Evolutionary conservation across 1,140 invertebrate species (phyloP).

Genomic region (Aphaenogaster rudis): DNA sequence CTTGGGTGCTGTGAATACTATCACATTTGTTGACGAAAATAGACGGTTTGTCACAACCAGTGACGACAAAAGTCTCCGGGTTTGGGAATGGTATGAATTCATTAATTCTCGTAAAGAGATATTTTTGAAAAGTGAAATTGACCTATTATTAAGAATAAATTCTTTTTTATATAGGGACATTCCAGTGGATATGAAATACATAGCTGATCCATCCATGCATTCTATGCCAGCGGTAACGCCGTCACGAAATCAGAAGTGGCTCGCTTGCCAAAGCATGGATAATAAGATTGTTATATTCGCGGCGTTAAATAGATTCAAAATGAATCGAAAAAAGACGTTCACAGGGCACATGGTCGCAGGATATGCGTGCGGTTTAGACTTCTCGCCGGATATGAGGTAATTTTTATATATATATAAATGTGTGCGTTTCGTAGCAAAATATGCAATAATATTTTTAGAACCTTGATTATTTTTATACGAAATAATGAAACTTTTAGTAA

Average conservation of each 20-base stretch:
- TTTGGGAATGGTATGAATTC: too few relatives aligned
- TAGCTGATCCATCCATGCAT: slow-evolving; percentile 99
- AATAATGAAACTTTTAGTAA: neutral
- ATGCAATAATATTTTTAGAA: neutral
- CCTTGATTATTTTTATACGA: slow-evolving; percentile 2
- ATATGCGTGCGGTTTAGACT: slow-evolving; percentile 98
- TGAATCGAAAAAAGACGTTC: slow-evolving; percentile 99
- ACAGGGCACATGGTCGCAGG: slow-evolving; percentile 99
- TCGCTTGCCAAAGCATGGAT: slow-evolving; percentile 99
- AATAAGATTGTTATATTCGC: slow-evolving; percentile 99
- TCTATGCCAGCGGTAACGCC: slow-evolving; percentile 98
- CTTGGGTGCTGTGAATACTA: too few relatives aligned
- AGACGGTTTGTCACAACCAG: too few relatives aligned
- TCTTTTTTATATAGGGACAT: too few relatives aligned
- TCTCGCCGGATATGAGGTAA: slow-evolving; percentile 99
- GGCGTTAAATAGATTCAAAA: slow-evolving; percentile 98
- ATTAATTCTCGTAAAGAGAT: too few relatives aligned
- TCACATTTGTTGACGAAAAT: too few relatives aligned
- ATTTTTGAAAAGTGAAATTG: too few relatives aligned
- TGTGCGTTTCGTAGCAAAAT: slow-evolving; percentile 14
- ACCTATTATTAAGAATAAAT: too few relatives aligned
- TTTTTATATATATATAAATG: neutral
- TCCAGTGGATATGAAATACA: too few relatives aligned
- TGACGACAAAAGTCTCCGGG: too few relatives aligned
- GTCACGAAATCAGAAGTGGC: slow-evolving; percentile 99